These are phyloP conservation scores for Conops quadrifasciatus DNA, from an alignment of 2,888 invertebrate species.

Conservation along the genomic window DNA sequence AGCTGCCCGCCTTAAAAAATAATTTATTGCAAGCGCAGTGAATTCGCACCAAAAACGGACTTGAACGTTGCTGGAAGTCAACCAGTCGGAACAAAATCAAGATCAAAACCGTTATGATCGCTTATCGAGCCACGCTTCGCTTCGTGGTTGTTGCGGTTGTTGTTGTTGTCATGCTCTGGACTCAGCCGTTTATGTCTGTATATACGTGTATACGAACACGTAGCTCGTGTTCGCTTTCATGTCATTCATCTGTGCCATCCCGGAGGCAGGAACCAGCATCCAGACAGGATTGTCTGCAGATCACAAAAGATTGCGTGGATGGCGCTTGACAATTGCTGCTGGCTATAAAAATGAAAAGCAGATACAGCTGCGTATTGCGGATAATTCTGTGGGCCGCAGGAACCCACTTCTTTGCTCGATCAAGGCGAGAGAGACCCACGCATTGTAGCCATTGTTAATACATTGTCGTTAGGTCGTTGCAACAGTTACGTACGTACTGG, in stretches of 20 bases:
- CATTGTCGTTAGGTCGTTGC: no score
- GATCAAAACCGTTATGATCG: conserved; percentile 25
- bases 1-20: background rate
- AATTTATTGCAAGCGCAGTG: background rate
- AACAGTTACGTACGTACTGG: no score
- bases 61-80: conserved; percentile 16
- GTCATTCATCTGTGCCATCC: background rate
- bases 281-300: conserved; percentile 20
- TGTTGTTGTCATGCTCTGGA: background rate
- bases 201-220: background rate
- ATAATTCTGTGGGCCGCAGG: no score
- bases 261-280: background rate
- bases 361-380: no score
- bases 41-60: conserved; percentile 10
- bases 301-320: conserved; percentile 19
- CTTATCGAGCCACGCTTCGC: conserved; percentile 1
- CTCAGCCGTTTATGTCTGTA: background rate
- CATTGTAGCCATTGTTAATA: background rate
- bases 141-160: background rate
- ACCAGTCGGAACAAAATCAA: background rate
- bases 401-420: background rate
- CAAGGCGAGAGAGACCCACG: background rate
- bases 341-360: background rate
- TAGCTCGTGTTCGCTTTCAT: conserved; percentile 12
- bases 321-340: conserved; percentile 8